Percentiles rank a stretch among this genome's conserved stretches.
These are phyloP conservation scores for Trinorchestia longiramus DNA, from an alignment of 1,140 invertebrate genomes.

Conservation along the genomic window DNA sequence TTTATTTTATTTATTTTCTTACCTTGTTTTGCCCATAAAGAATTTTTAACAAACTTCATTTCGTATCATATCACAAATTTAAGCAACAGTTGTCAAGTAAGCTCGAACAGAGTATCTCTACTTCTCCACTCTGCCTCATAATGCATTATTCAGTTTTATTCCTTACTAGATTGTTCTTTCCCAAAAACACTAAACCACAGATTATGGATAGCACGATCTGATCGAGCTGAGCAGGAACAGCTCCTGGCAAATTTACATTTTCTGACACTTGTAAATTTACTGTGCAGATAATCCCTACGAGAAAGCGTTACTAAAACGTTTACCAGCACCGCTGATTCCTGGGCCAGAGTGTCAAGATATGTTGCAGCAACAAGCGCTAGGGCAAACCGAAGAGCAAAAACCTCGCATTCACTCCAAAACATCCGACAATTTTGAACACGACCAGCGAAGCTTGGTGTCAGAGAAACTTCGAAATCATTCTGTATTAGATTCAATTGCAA, in stretches of 20 bases:
- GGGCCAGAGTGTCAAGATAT: not conserved
- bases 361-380: not conserved
- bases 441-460: not conserved
- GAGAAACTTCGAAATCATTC: not conserved
- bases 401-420: not conserved
- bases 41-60: no score
- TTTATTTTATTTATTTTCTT: no score
- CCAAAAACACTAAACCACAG: not conserved
- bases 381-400: not conserved
- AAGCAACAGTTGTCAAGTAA: no score
- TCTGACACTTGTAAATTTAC: not conserved
- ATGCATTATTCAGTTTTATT: not conserved
- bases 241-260: no score
- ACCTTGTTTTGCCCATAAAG: no score
- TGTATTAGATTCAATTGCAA: not conserved
- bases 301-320: not conserved
- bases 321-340: constrained; percentile 11
- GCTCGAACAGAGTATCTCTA: no score
- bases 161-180: not conserved
- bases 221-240: no score
- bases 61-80: no score
- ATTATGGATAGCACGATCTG: no score
- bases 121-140: not conserved
- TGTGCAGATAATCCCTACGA: constrained; percentile 16
- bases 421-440: not conserved